phyloP scores from a whole-genome alignment of 2,888 invertebrate species.

The Drosophila fungiperda region DNA sequence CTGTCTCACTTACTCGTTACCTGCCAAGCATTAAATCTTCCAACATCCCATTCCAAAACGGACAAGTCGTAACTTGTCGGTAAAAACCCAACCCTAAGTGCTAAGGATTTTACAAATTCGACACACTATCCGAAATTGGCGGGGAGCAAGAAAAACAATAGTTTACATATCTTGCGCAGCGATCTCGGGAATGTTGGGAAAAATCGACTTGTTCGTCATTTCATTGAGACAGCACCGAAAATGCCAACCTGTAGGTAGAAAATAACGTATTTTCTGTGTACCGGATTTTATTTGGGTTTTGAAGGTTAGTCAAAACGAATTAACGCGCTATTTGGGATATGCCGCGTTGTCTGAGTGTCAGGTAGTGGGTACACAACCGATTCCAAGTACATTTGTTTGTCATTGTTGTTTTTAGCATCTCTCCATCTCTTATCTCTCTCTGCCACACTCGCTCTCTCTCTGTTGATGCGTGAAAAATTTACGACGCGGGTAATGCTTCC shows the following conservation, averaged over 20 bases:
- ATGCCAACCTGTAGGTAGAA: constrained; percentile 57
- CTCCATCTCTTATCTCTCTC: not conserved
- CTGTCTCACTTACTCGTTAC: constrained; percentile 54
- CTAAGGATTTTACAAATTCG: constrained; percentile 71
- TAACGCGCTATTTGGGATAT: constrained; percentile 72
- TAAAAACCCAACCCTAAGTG: constrained; percentile 53
- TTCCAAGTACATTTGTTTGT: constrained; percentile 55
- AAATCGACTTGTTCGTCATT: constrained; percentile 64
- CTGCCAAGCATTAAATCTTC: constrained; percentile 54
- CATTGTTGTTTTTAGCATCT: constrained; percentile 67
- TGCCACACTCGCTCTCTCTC: constrained; percentile 1
- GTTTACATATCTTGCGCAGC: constrained; percentile 54
- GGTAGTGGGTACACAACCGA: constrained; percentile 49
- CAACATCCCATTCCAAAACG: constrained; percentile 41
- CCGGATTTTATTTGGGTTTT: constrained; percentile 50
- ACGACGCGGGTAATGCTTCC: constrained; percentile 46
- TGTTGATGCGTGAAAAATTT: constrained; percentile 70
- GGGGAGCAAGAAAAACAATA: constrained; percentile 49
- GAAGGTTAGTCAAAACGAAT: constrained; percentile 80
- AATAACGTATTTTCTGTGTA: constrained; percentile 66
- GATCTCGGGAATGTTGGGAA: constrained; percentile 59
- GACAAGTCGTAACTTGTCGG: constrained; percentile 71
- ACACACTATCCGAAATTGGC: constrained; percentile 64
- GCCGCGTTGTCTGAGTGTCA: constrained; percentile 54
- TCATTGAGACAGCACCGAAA: constrained; percentile 60